A percentile compares a stretch with the other conserved stretches of the same genome.
These are phyloP conservation scores for Esox niger DNA, from an alignment of 2,113 vertebrate genomes.

Conservation along the genomic window DNA sequence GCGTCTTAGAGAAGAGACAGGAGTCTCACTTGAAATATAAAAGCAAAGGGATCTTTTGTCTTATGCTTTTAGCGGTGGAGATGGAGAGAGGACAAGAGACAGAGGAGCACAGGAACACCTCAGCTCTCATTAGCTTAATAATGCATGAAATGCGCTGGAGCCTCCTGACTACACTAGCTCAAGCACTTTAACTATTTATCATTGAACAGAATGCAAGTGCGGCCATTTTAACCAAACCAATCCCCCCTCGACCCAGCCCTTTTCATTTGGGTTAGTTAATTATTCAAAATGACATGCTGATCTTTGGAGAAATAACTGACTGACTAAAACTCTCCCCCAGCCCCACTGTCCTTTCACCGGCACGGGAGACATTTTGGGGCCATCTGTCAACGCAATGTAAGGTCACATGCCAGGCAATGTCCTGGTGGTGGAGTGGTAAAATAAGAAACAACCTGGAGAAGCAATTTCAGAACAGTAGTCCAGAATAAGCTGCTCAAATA, in stretches of 20 bases:
- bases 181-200: conserved; percentile 45
- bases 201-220: conserved; percentile 31
- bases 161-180: conserved; percentile 24
- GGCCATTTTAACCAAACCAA: conserved; percentile 35
- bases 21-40: conserved; percentile 9
- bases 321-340: not conserved
- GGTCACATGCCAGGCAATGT: not conserved
- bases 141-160: conserved; percentile 52
- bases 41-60: conserved; percentile 32
- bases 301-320: conserved; percentile 7
- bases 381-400: not conserved
- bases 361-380: not conserved
- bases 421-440: not conserved
- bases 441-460: not conserved
- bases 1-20: not conserved
- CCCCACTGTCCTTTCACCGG: not conserved
- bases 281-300: conserved; percentile 16
- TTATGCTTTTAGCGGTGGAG: conserved; percentile 22
- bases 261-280: conserved; percentile 29
- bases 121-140: conserved; percentile 54
- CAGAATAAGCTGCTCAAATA: not conserved
- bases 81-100: conserved; percentile 1
- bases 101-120: conserved; percentile 34
- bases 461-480: not conserved
- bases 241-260: conserved; percentile 18